Evolutionary conservation across 2,888 invertebrate species (phyloP).

Genomic region (Cybosia mesomella): DNA sequence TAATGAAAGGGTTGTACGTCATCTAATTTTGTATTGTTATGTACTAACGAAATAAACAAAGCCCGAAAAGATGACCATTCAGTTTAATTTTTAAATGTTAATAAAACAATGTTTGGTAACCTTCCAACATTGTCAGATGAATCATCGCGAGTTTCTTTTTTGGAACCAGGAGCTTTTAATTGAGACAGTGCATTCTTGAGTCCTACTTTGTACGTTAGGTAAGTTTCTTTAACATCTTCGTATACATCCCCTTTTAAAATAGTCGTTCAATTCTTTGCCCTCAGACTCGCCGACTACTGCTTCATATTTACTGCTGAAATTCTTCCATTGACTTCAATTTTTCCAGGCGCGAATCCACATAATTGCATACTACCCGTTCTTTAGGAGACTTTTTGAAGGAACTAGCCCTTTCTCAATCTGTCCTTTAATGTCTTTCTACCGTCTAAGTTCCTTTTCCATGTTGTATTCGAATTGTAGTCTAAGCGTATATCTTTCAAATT

Average conservation of each 20-base stretch:
- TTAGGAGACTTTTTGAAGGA: too few species aligned
- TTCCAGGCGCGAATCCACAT: too few species aligned
- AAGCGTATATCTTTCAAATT: too few species aligned
- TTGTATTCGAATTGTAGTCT: too few species aligned
- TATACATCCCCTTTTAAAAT: neutral
- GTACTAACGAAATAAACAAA: neutral
- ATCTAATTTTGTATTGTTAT: constrained; percentile 5
- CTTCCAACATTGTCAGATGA: neutral
- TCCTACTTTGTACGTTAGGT: neutral
- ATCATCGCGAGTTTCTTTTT: neutral
- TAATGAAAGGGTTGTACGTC: constrained; percentile 11
- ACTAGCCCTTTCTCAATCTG: too few species aligned
- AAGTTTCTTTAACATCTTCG: neutral
- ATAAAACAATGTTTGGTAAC: constrained; percentile 12
- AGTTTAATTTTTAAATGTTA: neutral
- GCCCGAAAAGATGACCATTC: neutral
- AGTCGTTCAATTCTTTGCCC: neutral
- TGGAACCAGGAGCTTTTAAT: neutral
- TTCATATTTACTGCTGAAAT: too few species aligned
- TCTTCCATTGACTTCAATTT: too few species aligned
- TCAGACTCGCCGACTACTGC: too few species aligned
- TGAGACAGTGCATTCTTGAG: neutral
- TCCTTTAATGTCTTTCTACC: too few species aligned
- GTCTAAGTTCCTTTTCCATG: too few species aligned
- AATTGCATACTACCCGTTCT: too few species aligned